A percentile compares a stretch with the other conserved stretches of the same genome.
Conservation (phyloP, 2,888 invertebrate genomes). For the Mayetiola destructor region DNA sequence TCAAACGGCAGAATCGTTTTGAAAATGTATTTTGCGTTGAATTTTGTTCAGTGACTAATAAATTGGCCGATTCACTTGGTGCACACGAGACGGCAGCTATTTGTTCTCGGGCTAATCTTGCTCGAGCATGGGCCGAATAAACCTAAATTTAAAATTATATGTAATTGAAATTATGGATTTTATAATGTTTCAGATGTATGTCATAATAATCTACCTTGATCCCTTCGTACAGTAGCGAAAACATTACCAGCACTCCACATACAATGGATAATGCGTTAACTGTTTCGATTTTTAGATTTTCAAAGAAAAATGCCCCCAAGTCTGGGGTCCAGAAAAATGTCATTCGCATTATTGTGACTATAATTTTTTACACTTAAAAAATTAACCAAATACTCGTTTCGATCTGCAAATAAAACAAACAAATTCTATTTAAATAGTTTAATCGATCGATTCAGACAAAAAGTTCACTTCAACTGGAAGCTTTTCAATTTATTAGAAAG, state of each 20-base stretch:
- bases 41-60: constrained; percentile 18
- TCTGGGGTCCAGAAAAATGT: constrained; percentile 52
- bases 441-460: no score
- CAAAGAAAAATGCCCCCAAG: constrained; percentile 48
- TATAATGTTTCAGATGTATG: neutral
- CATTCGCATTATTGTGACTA: constrained; percentile 33
- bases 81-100: constrained; percentile 19
- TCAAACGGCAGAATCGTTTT: constrained; percentile 13
- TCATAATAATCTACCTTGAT: constrained; percentile 33
- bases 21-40: constrained; percentile 9
- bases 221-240: constrained; percentile 48
- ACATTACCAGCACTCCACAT: constrained; percentile 42
- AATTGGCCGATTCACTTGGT: constrained; percentile 22
- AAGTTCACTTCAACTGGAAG: no score
- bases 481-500: no score
- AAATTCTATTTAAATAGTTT: no score
- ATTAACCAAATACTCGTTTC: no score
- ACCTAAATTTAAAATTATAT: constrained; percentile 19
- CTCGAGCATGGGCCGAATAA: constrained; percentile 21
- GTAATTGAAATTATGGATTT: neutral
- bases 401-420: no score
- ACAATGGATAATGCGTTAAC: constrained; percentile 41
- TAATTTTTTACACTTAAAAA: no score
- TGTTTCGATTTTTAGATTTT: constrained; percentile 42
- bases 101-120: constrained; percentile 22